Percentiles rank a stretch among this genome's conserved stretches.
These are phyloP conservation scores for Ammodytes marinus DNA, from an alignment of 2,113 vertebrate species.

Conservation along the genomic window DNA sequence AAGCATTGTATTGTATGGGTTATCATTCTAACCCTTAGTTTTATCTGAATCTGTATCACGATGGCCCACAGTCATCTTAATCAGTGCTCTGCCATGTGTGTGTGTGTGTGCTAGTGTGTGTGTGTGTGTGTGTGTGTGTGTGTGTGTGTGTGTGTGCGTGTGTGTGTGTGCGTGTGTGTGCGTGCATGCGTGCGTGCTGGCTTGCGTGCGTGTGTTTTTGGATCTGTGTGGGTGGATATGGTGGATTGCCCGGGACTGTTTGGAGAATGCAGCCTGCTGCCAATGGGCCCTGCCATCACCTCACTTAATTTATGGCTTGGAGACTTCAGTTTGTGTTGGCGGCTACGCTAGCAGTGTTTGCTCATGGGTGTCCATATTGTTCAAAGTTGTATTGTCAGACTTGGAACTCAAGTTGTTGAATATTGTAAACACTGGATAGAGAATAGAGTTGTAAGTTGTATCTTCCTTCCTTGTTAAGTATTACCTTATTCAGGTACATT, in stretches of 20 bases:
- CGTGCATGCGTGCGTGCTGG: background rate
- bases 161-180: background rate
- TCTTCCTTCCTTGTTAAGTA: background rate
- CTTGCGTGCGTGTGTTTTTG: background rate
- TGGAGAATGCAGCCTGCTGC: background rate
- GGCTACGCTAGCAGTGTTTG: conserved; percentile 4
- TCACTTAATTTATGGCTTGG: background rate
- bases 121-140: background rate
- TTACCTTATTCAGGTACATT: too few species aligned
- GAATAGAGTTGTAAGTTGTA: background rate
- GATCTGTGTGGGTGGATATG: conserved; percentile 14
- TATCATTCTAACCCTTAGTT: background rate
- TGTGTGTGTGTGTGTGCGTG: background rate
- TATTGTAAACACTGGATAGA: background rate
- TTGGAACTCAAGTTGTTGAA: background rate
- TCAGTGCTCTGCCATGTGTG: background rate
- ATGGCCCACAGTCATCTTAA: background rate
- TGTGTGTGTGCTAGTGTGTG: background rate
- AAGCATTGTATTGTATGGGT: background rate
- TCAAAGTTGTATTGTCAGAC: background rate
- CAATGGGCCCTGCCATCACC: conserved; percentile 1
- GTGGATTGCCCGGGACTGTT: background rate
- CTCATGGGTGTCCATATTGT: background rate
- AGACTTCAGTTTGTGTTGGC: background rate
- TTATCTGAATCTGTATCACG: background rate